These are phyloP conservation scores for Erethizon dorsatum DNA, from an alignment of 2,797 vertebrate genomes.

Conservation along the genomic window DNA sequence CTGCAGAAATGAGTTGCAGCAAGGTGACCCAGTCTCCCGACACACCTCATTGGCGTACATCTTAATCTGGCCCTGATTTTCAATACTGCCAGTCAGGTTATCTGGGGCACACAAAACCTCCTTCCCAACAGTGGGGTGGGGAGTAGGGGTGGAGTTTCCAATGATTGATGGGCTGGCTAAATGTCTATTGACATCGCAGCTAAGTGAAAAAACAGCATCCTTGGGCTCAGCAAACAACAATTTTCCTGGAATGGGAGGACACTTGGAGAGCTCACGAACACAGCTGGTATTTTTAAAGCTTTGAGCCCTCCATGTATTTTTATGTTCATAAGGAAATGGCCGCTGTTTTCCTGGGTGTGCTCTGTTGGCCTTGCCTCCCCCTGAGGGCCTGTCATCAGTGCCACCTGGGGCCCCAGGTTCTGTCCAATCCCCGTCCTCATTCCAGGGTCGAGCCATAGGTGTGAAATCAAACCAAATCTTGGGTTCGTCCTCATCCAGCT, in stretches of 20 bases:
- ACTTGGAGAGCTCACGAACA: background rate
- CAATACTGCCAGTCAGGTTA: background rate
- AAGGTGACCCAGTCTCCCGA: conserved; percentile 44
- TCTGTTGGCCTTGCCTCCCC: conserved; percentile 80
- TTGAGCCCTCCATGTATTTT: conserved; percentile 68
- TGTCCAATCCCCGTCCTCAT: conserved; percentile 73
- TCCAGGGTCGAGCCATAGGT: conserved; percentile 77
- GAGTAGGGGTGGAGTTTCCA: conserved; percentile 31
- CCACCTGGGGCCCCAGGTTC: conserved; percentile 76
- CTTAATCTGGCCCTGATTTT: conserved; percentile 72
- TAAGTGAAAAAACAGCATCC: conserved; percentile 10
- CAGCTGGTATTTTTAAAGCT: conserved; percentile 41
- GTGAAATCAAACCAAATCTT: conserved; percentile 77
- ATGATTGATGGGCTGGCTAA: conserved; percentile 9
- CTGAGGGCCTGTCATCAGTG: conserved; percentile 74
- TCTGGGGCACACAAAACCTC: conserved; percentile 4
- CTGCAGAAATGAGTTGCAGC: conserved; percentile 75
- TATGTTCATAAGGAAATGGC: conserved; percentile 80
- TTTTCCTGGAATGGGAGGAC: conserved; percentile 1
- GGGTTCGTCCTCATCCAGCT: conserved; percentile 69
- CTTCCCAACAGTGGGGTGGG: conserved; percentile 1
- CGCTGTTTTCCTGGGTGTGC: conserved; percentile 68
- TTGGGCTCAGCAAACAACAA: background rate
- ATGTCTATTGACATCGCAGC: conserved; percentile 4
- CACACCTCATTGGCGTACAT: conserved; percentile 67